phyloP scores from a whole-genome alignment of 2,797 vertebrate species.

The Acanthopagrus latus region DNA sequence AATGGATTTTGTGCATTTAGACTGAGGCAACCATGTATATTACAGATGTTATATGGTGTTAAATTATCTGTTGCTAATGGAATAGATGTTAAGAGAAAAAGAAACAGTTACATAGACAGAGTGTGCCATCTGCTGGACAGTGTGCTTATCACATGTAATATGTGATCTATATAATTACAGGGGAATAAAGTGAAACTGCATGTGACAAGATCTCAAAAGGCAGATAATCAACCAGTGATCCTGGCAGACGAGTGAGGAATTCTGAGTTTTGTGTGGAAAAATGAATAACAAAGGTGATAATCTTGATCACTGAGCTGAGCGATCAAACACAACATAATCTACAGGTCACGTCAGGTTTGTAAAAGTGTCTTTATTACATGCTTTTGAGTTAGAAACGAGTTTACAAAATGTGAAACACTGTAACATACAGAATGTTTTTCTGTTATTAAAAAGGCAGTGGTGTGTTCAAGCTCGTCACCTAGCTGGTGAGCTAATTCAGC shows the following conservation, averaged over 20 bases:
- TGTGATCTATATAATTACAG: too few relatives aligned
- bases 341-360: neutral
- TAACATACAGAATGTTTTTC: neutral
- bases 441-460: conserved; percentile 24
- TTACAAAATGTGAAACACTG: conserved; percentile 11
- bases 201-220: neutral
- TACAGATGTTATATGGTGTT: neutral
- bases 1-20: neutral
- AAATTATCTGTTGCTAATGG: neutral
- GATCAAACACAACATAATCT: neutral
- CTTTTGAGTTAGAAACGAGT: conserved; percentile 15
- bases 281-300: neutral
- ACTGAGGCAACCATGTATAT: neutral
- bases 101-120: neutral
- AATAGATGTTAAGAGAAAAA: neutral
- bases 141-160: conserved; percentile 7
- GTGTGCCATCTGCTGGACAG: conserved; percentile 63
- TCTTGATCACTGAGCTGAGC: neutral
- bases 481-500: neutral
- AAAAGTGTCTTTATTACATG: conserved; percentile 39
- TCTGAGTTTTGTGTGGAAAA: neutral
- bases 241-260: neutral
- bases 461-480: neutral
- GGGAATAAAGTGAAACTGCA: neutral
- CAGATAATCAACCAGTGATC: too few relatives aligned